Conservation (phyloP, 2,113 vertebrate species). For the Cynoglossus semilaevis region DNA sequence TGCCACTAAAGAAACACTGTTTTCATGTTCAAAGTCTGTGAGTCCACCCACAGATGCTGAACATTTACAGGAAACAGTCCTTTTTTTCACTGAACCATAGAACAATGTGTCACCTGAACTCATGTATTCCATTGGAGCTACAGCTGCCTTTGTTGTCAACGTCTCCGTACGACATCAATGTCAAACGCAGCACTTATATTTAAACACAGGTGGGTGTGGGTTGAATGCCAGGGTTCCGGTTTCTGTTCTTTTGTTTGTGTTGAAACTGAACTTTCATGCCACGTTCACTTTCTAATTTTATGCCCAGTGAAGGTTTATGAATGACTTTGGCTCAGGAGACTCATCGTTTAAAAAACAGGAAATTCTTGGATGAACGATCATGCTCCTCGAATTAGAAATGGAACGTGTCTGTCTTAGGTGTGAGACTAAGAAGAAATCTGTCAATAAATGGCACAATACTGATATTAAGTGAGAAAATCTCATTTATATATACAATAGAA, state of each 20-base stretch:
- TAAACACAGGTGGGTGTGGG: constrained; percentile 41
- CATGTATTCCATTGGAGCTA: constrained; percentile 19
- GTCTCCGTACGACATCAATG: constrained; percentile 9
- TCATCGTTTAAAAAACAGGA: not conserved
- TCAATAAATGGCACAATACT: not conserved
- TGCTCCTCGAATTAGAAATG: not conserved
- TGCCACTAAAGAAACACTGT: no score
- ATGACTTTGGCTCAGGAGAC: constrained; percentile 13
- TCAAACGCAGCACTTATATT: constrained; percentile 53
- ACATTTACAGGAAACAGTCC: not conserved
- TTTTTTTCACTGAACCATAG: not conserved
- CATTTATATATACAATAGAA: not conserved
- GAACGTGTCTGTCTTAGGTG: not conserved
- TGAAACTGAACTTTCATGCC: constrained; percentile 14
- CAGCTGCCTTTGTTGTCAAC: not conserved
- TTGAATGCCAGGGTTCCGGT: constrained; percentile 53
- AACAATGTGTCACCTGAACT: constrained; percentile 48
- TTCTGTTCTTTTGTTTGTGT: constrained; percentile 62
- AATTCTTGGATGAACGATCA: not conserved
- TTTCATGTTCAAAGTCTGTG: constrained; percentile 1
- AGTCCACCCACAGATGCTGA: not conserved
- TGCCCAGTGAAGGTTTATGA: constrained; percentile 20
- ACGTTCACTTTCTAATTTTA: constrained; percentile 49
- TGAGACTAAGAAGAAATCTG: not conserved
- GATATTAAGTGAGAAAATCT: not conserved